Evolutionary conservation across 2,113 vertebrate genomes (phyloP).

Genomic region (Daboia siamensis): DNA sequence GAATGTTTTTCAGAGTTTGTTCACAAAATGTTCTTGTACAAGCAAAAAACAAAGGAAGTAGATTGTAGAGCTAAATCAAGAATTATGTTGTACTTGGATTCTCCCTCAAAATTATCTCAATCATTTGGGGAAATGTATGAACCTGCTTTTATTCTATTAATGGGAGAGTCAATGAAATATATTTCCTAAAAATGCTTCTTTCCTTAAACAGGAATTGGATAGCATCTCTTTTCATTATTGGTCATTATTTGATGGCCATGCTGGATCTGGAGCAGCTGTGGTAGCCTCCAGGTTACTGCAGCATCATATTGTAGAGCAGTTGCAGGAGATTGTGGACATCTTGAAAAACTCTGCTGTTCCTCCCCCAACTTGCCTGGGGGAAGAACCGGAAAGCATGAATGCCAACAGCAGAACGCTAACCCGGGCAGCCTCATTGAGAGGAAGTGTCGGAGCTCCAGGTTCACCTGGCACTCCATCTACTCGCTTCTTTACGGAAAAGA

Average conservation of each 20-base stretch:
- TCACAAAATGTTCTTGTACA: neutral
- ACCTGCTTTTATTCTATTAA: neutral
- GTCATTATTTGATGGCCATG: conserved; percentile 95
- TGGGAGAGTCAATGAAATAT: neutral
- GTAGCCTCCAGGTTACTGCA: conserved; percentile 88
- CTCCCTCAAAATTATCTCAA: neutral
- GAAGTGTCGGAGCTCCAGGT: conserved; percentile 83
- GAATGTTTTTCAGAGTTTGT: neutral
- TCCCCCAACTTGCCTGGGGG: conserved; percentile 86
- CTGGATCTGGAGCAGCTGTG: conserved; percentile 88
- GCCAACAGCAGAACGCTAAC: conserved; percentile 80
- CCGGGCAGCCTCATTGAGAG: conserved; percentile 85
- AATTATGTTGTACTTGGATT: neutral
- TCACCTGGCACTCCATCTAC: conserved; percentile 83
- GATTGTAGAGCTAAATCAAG: neutral
- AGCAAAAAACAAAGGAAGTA: neutral
- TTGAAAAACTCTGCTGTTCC: conserved; percentile 75
- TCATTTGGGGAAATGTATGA: neutral
- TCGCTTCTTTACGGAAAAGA: conserved; percentile 96
- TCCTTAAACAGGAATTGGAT: conserved; percentile 71
- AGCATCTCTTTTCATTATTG: conserved; percentile 90
- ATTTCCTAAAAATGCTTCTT: conserved; percentile 14
- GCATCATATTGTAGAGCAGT: conserved; percentile 86
- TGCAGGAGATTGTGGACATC: conserved; percentile 89
- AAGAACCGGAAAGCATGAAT: conserved; percentile 76